phyloP scores from a whole-genome alignment of 1,140 invertebrate genomes.

The Zophobas morio region DNA sequence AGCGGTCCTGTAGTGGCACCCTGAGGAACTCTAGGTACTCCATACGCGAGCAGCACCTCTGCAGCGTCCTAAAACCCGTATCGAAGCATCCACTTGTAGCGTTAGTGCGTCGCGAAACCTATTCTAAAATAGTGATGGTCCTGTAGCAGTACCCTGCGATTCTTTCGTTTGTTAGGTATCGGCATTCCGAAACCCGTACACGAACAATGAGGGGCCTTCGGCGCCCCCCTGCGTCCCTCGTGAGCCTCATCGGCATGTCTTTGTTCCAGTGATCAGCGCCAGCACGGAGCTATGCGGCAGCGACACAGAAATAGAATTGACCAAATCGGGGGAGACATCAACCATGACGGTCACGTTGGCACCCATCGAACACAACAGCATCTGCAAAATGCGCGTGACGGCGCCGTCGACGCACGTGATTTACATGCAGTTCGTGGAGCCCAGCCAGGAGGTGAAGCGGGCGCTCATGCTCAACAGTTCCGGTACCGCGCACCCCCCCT shows the following conservation, averaged over 20 bases:
- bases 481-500: slow-evolving; percentile 49
- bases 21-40: too few relatives aligned
- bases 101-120: too few relatives aligned
- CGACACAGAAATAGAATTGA: slow-evolving; percentile 38
- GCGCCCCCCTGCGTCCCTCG: neutral
- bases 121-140: too few relatives aligned
- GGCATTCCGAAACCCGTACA: neutral
- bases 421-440: slow-evolving; percentile 57
- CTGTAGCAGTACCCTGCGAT: neutral
- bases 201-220: neutral
- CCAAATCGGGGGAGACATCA: slow-evolving; percentile 33
- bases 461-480: slow-evolving; percentile 35
- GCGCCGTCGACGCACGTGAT: slow-evolving; percentile 57
- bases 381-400: slow-evolving; percentile 54
- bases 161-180: neutral
- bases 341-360: slow-evolving; percentile 47
- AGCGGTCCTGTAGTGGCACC: too few relatives aligned
- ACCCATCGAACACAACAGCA: slow-evolving; percentile 30
- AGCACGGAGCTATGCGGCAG: slow-evolving; percentile 34
- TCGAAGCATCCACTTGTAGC: too few relatives aligned
- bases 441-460: slow-evolving; percentile 5
- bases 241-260: slow-evolving; percentile 20
- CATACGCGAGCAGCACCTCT: too few relatives aligned
- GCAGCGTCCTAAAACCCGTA: too few relatives aligned
- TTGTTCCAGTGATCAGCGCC: slow-evolving; percentile 37